Base-by-base conservation (phyloP, 2,797 vertebrate genomes). In the Aplochiton taeniatus region DNA sequence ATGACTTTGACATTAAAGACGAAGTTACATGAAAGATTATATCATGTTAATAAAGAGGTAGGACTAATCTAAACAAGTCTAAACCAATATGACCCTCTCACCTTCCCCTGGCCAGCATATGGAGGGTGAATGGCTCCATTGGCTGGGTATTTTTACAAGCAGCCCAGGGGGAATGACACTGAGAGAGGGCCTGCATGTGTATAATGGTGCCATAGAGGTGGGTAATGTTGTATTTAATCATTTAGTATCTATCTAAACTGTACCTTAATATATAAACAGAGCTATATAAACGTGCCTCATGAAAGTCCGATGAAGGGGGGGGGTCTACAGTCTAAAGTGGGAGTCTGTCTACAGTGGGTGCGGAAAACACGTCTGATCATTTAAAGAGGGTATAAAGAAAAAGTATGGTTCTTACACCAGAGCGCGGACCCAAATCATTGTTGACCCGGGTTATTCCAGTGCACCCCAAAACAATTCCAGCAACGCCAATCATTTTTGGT, bases 31-130 rank as follows among this genome's bases (percentile, higher is more conserved):
- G 50, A 62, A 63, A 4, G 70, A 66, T 61, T 70, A 54, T 53
- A 61, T 84, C 69, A 72, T 79, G 71, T 79, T 87, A 82, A 88
- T 85, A 86, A 86, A 80, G 65, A 78, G 49, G 75, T 72, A 76
- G n/a, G 78, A 83, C 74, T 72, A 63, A 69, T 77, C 77, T 8
- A 77, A 78, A 83, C 73, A 69, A 69, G 55, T 46, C 66, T 74
- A 54, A 72, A 75, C 76, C 74, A 78, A 81, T 63, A 79, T 71
- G 77, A 88, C 81, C 42, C 4, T 9, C 78, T 80, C 73, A 72
- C 44, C 53, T 45, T 18, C 17, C n/a, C 41, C 58, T 75, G 80
- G 84, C 72, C 19, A 20, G 79, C 77, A 61, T 73, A 61, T 73
- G 68, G 72, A 48, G 20, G 71, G 56, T 87, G 79, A 88, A 89